A percentile compares a stretch with the other conserved stretches of the same genome.
Conservation (phyloP, 1,140 invertebrate genomes). For the Eriocheir sinensis region DNA sequence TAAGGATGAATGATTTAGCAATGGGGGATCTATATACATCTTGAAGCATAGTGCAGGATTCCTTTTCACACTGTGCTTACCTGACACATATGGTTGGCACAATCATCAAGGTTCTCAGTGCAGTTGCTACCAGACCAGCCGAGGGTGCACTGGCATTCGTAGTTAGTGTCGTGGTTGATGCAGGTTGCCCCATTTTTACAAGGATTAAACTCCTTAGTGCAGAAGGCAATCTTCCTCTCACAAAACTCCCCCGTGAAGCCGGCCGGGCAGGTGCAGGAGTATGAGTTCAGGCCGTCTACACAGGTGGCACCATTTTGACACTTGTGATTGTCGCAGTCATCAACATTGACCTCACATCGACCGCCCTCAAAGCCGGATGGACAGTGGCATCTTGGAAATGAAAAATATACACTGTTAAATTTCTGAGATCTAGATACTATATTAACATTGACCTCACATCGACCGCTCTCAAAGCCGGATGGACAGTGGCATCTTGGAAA, state of each 20-base stretch:
- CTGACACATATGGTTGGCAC: conserved; percentile 85
- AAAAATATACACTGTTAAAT: too few species aligned
- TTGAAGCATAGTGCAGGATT: not conserved
- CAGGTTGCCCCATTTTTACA: conserved; percentile 96
- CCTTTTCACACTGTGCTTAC: conserved; percentile 51
- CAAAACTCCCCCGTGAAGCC: conserved; percentile 88
- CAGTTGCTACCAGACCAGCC: conserved; percentile 97
- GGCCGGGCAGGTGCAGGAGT: conserved; percentile 91
- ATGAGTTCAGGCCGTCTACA: conserved; percentile 91
- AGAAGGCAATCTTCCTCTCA: conserved; percentile 90
- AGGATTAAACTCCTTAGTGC: conserved; percentile 93
- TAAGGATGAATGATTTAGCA: too few species aligned
- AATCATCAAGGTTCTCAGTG: conserved; percentile 95
- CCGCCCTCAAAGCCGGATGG: conserved; percentile 93
- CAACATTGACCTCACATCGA: conserved; percentile 94
- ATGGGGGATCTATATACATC: not conserved
- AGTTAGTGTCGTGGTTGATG: conserved; percentile 92
- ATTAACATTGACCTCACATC: conserved; percentile 96
- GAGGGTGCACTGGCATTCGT: conserved; percentile 94
- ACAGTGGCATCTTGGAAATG: conserved; percentile 96
- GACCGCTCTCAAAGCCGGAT: conserved; percentile 92
- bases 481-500: conserved; percentile 91
- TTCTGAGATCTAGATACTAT: too few species aligned
- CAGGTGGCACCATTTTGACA: conserved; percentile 96
- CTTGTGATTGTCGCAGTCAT: conserved; percentile 91